These are phyloP conservation scores for Ericerus pela DNA, from an alignment of 1,140 invertebrate species.

Conservation along the genomic window DNA sequence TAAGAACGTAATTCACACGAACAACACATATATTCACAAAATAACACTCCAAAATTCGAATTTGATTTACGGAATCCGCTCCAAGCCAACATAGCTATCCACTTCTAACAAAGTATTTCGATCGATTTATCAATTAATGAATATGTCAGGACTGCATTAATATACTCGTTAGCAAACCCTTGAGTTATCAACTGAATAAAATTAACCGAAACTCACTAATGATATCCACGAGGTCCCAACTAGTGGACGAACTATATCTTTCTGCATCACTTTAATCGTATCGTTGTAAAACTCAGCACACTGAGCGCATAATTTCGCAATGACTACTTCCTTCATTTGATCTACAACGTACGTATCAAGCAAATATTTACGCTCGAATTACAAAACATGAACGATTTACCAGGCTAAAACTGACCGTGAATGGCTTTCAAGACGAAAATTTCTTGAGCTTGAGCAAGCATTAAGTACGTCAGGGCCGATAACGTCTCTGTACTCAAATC, in stretches of 20 bases:
- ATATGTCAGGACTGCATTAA: too few species aligned
- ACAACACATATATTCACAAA: too few species aligned
- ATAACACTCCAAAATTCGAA: too few species aligned
- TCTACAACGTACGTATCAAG: conserved; percentile 39
- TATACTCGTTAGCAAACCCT: too few species aligned
- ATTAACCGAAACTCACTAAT: conserved; percentile 36
- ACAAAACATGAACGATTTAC: too few species aligned
- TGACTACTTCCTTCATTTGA: conserved; percentile 81
- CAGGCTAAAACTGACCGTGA: conserved; percentile 60
- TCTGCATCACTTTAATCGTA: conserved; percentile 71
- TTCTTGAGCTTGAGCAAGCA: conserved; percentile 97
- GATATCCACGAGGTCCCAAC: conserved; percentile 84
- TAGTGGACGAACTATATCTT: conserved; percentile 62
- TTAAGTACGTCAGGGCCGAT: conserved; percentile 63
- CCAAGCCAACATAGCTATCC: too few species aligned
- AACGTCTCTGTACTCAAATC: conserved; percentile 89
- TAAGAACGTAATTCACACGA: too few species aligned
- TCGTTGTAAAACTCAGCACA: conserved; percentile 88
- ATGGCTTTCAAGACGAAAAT: conserved; percentile 90
- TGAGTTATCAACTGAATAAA: too few species aligned
- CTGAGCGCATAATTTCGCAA: conserved; percentile 84
- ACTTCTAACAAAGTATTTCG: too few species aligned
- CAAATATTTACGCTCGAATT: not conserved
- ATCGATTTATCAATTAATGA: too few species aligned
- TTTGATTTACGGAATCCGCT: too few species aligned